These are phyloP conservation scores for Pampus argenteus DNA, from an alignment of 2,797 vertebrate genomes.

Conservation along the genomic window DNA sequence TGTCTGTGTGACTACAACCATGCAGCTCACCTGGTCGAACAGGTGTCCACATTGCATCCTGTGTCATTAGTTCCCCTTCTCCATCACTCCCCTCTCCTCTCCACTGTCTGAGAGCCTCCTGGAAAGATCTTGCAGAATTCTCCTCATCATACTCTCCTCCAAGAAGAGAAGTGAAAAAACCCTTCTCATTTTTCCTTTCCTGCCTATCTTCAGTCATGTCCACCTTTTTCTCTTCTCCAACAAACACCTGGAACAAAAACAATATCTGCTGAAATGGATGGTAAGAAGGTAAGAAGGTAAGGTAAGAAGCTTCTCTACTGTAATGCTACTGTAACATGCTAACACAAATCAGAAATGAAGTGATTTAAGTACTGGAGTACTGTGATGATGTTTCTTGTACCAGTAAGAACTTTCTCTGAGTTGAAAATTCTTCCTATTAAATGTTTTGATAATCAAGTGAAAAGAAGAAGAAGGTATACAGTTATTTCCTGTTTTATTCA, in stretches of 20 bases:
- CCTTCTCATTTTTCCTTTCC: slow-evolving; percentile 6
- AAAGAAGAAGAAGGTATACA: neutral
- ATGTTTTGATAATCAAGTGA: neutral
- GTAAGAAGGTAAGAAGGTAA: neutral
- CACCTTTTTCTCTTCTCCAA: slow-evolving; percentile 45
- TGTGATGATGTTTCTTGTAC: no score
- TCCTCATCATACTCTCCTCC: slow-evolving; percentile 85
- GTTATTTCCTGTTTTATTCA: no score
- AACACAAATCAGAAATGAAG: no score
- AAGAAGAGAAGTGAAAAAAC: slow-evolving; percentile 64
- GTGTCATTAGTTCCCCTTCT: slow-evolving; percentile 12
- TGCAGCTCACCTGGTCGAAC: slow-evolving; percentile 80
- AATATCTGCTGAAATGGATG: neutral
- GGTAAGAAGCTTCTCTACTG: neutral
- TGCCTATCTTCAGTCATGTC: slow-evolving; percentile 34
- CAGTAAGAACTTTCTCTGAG: no score
- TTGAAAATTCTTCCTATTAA: neutral
- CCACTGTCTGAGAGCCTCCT: slow-evolving; percentile 87
- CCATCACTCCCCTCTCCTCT: slow-evolving; percentile 65
- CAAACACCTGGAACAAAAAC: slow-evolving; percentile 68
- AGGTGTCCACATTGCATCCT: slow-evolving; percentile 14
- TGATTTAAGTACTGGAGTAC: no score
- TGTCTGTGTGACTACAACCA: neutral
- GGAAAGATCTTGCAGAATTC: slow-evolving; percentile 86
- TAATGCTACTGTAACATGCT: neutral